These are phyloP conservation scores for Pocillopora verrucosa DNA, from an alignment of 64 coral and sea anemone species.

Conservation along the genomic window DNA sequence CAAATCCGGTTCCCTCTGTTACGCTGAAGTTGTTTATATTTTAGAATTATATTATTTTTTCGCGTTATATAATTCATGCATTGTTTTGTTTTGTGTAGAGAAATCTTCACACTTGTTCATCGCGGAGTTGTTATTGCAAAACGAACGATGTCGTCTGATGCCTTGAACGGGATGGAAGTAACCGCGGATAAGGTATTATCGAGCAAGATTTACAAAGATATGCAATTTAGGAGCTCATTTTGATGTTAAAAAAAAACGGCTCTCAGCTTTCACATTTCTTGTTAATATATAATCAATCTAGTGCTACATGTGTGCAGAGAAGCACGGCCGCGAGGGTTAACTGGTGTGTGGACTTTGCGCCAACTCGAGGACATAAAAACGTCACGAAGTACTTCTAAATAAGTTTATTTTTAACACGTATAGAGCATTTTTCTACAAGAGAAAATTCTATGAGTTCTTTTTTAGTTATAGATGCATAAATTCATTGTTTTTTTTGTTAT, in stretches of 20 bases:
- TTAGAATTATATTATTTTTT: neutral
- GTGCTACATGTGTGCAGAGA: no score
- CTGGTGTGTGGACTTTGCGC: no score
- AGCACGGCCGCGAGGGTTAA: no score
- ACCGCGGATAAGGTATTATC: conserved; percentile 1
- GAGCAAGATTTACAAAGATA: neutral
- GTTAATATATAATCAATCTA: no score
- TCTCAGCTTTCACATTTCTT: neutral
- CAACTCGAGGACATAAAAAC: neutral
- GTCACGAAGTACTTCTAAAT: no score
- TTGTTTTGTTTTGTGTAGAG: neutral
- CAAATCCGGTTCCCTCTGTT: neutral
- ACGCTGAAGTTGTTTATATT: neutral
- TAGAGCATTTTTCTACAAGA: neutral
- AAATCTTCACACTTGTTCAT: neutral
- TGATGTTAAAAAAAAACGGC: neutral
- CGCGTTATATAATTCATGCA: neutral
- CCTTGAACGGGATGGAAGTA: conserved; percentile 16
- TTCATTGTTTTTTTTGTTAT: no score
- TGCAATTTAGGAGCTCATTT: neutral
- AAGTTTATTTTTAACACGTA: no score
- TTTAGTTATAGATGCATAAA: neutral
- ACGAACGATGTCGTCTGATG: neutral
- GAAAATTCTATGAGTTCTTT: neutral
- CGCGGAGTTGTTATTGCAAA: neutral